phyloP scores from a whole-genome alignment of 2,113 vertebrate genomes.

The Tyto alba region DNA sequence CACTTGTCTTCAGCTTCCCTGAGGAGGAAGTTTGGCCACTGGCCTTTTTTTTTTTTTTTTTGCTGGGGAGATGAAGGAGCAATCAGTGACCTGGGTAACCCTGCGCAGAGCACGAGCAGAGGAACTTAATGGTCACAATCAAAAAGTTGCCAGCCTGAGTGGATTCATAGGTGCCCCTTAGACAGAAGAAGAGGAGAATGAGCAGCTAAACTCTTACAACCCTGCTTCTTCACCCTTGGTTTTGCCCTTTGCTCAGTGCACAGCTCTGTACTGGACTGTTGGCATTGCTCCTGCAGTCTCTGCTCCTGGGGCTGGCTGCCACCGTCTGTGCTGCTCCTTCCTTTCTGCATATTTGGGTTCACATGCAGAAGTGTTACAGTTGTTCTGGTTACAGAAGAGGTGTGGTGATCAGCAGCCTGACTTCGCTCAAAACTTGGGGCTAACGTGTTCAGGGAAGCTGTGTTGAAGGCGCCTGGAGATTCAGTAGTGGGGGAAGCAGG shows the following conservation, averaged over 20 bases:
- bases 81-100: constrained; percentile 24
- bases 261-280: not conserved
- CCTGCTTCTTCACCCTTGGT: not conserved
- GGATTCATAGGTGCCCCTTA: not conserved
- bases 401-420: not conserved
- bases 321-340: not conserved
- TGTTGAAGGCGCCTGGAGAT: not conserved
- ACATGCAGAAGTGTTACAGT: not conserved
- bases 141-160: constrained; percentile 9
- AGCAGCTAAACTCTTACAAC: not conserved
- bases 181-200: not conserved
- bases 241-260: not conserved
- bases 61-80: not conserved
- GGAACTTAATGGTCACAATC: not conserved
- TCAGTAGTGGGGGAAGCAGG: not conserved
- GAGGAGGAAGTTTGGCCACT: not conserved
- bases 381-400: not conserved
- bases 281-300: not conserved
- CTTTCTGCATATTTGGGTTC: not conserved
- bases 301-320: not conserved
- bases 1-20: not conserved
- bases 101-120: not conserved
- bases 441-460: fast-evolving
- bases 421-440: not conserved
- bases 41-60: not conserved